Percentiles rank a stretch among this genome's conserved stretches.
Conservation (phyloP, 1,140 invertebrate genomes). For the Rhagoletis zephyria region DNA sequence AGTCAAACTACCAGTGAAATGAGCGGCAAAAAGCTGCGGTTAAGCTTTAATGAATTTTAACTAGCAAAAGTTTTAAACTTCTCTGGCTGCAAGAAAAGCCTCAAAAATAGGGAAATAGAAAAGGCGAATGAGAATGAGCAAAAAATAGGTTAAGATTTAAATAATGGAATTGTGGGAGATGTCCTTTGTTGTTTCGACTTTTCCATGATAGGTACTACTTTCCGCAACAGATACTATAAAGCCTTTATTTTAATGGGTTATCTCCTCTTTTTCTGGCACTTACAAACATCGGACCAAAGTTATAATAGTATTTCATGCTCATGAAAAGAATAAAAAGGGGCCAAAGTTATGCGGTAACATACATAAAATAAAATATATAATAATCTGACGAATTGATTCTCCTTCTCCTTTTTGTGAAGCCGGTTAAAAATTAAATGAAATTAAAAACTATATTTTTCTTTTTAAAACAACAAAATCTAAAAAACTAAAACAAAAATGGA, state of each 20-base stretch:
- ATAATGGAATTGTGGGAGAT: constrained; percentile 30
- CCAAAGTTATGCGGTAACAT: too few species aligned
- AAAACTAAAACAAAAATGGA: too few species aligned
- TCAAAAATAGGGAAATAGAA: background rate
- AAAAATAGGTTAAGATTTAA: constrained; percentile 45
- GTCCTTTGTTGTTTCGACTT: constrained; percentile 6
- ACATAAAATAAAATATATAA: too few species aligned
- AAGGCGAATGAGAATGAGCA: background rate
- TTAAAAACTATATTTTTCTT: too few species aligned
- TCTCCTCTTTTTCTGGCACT: too few species aligned
- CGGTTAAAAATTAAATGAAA: too few species aligned
- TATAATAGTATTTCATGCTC: too few species aligned
- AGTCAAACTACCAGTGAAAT: constrained; percentile 33
- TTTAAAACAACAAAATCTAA: too few species aligned
- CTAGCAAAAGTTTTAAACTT: constrained; percentile 45
- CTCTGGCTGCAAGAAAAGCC: background rate
- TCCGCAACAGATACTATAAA: background rate
- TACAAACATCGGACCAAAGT: too few species aligned
- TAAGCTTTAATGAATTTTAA: constrained; percentile 51
- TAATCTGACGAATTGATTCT: too few species aligned
- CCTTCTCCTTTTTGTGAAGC: too few species aligned
- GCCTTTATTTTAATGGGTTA: background rate
- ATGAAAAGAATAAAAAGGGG: too few species aligned
- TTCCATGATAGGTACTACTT: background rate
- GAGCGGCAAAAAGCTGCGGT: constrained; percentile 46